Evolutionary conservation across 2,113 vertebrate genomes (phyloP).

Genomic region (Pandion haliaetus): DNA sequence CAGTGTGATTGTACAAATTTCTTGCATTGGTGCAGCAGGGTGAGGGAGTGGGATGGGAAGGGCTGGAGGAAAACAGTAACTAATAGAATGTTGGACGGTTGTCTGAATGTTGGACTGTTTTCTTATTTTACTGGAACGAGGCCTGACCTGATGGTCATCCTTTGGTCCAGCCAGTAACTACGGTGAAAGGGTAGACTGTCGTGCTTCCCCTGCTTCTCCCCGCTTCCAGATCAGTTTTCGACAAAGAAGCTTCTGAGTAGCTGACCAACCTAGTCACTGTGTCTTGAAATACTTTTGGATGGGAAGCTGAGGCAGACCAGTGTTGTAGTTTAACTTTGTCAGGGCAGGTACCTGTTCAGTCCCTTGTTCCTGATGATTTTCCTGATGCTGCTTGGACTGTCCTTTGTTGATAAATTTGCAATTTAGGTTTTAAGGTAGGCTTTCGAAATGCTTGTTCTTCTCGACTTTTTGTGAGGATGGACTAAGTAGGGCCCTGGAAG

Average conservation of each 20-base stretch:
- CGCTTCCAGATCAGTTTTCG: not conserved
- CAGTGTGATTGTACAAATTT: not conserved
- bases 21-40: not conserved
- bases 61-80: not conserved
- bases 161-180: not conserved
- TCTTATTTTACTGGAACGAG: not conserved
- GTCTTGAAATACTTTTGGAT: not conserved
- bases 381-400: not conserved
- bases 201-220: not conserved
- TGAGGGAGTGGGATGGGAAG: not conserved
- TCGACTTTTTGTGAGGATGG: not conserved
- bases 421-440: not conserved
- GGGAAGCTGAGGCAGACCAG: not conserved
- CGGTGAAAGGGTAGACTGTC: not conserved
- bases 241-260: not conserved
- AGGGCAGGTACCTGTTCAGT: not conserved
- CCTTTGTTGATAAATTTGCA: not conserved
- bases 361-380: not conserved
- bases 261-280: not conserved
- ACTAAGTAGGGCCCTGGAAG: not conserved
- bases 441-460: not conserved
- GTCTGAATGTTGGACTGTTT: not conserved
- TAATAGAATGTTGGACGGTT: not conserved
- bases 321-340: not conserved
- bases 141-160: not conserved